A percentile compares a stretch with the other conserved stretches of the same genome.
Conservation (phyloP, 1,140 invertebrate species). For the Drosophila bocki region DNA sequence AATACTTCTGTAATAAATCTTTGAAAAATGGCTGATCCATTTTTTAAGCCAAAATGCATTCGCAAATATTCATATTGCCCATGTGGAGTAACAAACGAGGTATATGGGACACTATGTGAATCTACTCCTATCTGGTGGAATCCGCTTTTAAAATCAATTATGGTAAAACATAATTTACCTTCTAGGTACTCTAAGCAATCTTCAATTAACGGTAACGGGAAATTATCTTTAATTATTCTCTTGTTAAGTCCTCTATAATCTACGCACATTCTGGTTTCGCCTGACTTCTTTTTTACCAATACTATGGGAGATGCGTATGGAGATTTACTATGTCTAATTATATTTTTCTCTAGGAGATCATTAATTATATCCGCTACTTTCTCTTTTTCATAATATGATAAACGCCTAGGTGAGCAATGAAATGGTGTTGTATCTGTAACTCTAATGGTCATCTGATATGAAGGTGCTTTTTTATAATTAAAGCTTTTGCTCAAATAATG, state of each 20-base stretch:
- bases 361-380: no score
- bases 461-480: no score
- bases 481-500: no score
- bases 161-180: neutral
- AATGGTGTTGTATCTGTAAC: no score
- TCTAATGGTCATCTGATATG: no score
- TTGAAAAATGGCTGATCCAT: neutral
- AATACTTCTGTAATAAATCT: neutral
- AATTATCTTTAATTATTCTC: slow-evolving; percentile 3
- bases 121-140: neutral
- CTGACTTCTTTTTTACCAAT: no score
- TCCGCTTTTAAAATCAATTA: neutral
- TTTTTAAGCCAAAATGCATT: neutral
- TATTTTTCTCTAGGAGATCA: no score
- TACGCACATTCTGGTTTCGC: neutral
- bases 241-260: slow-evolving; percentile 7
- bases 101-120: no score
- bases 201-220: slow-evolving; percentile 3
- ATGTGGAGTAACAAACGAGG: neutral
- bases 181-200: slow-evolving; percentile 2
- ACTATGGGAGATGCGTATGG: no score
- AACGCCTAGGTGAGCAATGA: no score
- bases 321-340: no score
- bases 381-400: no score
- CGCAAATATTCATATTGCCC: neutral